These are phyloP conservation scores for Phaethon lepturus DNA, from an alignment of 2,113 vertebrate genomes.

Conservation along the genomic window DNA sequence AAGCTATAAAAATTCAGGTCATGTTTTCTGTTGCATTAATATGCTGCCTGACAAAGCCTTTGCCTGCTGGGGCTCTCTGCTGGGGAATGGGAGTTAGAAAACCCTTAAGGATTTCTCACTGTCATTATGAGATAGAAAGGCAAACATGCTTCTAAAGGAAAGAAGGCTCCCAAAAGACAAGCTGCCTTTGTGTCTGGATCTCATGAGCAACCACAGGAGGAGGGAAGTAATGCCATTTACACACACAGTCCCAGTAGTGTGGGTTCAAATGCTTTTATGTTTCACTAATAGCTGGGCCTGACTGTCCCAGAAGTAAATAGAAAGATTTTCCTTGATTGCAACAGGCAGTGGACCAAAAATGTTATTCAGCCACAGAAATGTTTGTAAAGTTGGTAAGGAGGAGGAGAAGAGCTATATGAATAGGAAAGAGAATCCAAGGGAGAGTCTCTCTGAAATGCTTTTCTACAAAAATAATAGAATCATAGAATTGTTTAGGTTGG, in stretches of 20 bases:
- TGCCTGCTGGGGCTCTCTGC: conserved; percentile 56
- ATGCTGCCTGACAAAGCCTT: conserved; percentile 57
- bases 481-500: too few relatives aligned
- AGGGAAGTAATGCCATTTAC: conserved; percentile 39
- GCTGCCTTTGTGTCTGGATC: conserved; percentile 54
- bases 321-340: conserved; percentile 29
- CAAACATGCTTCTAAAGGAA: conserved; percentile 52
- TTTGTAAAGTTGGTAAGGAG: neutral
- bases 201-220: conserved; percentile 23
- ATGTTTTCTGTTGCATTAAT: conserved; percentile 68
- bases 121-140: conserved; percentile 49
- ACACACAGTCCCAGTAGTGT: neutral
- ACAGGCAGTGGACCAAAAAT: conserved; percentile 24
- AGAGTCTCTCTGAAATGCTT: neutral
- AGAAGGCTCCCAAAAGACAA: conserved; percentile 27
- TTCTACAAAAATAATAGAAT: neutral
- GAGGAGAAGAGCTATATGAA: neutral
- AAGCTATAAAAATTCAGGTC: conserved; percentile 68
- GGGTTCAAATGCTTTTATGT: neutral
- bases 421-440: neutral
- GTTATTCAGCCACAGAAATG: neutral
- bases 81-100: conserved; percentile 41
- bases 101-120: conserved; percentile 61
- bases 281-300: conserved; percentile 5
- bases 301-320: conserved; percentile 37